Evolutionary conservation across 2,888 invertebrate genomes (phyloP), one percentile per base, ranked within the genome.

Genomic region (Sphinx pinastri): DNA sequence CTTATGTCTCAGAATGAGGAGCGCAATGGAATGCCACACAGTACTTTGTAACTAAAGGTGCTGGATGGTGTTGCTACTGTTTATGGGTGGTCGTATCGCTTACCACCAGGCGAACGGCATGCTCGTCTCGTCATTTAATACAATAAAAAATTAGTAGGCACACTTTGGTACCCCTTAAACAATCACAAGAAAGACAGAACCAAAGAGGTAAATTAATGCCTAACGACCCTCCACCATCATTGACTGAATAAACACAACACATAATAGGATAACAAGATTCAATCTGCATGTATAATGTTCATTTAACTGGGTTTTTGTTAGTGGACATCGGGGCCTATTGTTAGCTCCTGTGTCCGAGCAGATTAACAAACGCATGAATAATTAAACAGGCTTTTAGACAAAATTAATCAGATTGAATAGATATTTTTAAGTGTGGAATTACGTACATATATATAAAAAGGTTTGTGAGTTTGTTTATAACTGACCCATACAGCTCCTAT

Each of bases 281-380:
- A 91, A 92, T 93, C 88, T 93, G 88, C 92, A 92, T 93, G 86
- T 84, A 78, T 84, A 90, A 91, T 88, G 84, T 76, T 78, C 77
- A 82, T 79, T 84, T 85, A 84, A 84, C 84, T 80, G 85, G 84
- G 88, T 89, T 91, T 91, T 89, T 88, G 87, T 86, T 74, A 77
- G 74, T 73, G 81, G 82, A 80, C 79, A 79, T 71, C 81, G 76
- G 78, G 79, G 77, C 74, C 84, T 78, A 87, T 88, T 89, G 88
- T 86, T 81, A 86, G 87, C 85, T 88, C 76, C 77, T 72, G 77
- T 81, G 88, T 85, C 90, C 87, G 83, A 83, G 85, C 47, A 19
- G 63, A 63, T 63, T 84, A 81, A 85, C 80, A 85, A 88, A 85
- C 85, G 78, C 79, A 85, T 89, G 88, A 88, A 90, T 91, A 88